Conservation (phyloP, 2,113 vertebrate genomes). For the Semicossyphus pulcher region DNA sequence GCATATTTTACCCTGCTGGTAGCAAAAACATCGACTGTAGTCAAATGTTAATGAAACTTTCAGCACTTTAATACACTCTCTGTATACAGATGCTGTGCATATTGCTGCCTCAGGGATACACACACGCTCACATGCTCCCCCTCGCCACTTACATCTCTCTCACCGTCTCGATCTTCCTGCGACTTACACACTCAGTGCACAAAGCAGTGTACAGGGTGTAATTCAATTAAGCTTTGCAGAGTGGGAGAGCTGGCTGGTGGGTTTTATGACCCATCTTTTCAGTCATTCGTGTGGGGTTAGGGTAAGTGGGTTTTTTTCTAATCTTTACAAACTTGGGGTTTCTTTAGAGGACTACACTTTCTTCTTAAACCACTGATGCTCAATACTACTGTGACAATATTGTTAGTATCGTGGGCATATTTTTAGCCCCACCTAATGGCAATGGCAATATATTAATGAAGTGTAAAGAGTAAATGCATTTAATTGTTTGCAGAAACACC, state of each 20-base stretch:
- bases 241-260: constrained; percentile 41
- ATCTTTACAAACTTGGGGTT: background rate
- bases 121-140: background rate
- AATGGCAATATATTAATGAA: too few species aligned
- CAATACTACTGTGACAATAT: background rate
- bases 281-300: constrained; percentile 31
- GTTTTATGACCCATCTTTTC: constrained; percentile 48
- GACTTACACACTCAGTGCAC: constrained; percentile 33
- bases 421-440: too few species aligned
- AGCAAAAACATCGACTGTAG: background rate
- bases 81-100: constrained; percentile 28
- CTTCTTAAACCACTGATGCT: background rate
- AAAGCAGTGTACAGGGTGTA: constrained; percentile 35
- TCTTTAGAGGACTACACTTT: background rate
- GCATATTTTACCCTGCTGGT: background rate
- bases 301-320: background rate
- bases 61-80: constrained; percentile 26
- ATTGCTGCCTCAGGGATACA: constrained; percentile 42
- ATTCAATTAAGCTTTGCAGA: constrained; percentile 58
- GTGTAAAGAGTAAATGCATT: too few species aligned
- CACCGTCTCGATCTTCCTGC: constrained; percentile 10
- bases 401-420: too few species aligned
- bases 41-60: constrained; percentile 38
- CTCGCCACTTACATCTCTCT: background rate
- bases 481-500: too few species aligned